Percentiles rank a stretch among this genome's conserved stretches.
These are phyloP conservation scores for Palloptera scutellata DNA, from an alignment of 2,888 invertebrate genomes.

Conservation along the genomic window DNA sequence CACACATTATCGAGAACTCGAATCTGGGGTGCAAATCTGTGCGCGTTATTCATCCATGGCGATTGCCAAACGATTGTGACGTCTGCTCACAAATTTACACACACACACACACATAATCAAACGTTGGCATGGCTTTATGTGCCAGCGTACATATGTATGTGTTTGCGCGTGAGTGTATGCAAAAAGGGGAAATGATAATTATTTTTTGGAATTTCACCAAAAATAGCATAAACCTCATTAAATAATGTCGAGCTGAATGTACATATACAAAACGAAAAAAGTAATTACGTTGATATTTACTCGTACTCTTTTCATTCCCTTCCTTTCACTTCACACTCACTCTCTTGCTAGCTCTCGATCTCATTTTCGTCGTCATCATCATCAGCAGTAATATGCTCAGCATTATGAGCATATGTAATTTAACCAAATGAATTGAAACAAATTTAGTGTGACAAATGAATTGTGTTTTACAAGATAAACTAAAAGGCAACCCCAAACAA, in stretches of 20 bases:
- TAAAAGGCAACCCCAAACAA: too few relatives aligned
- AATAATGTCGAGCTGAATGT: conserved; percentile 33
- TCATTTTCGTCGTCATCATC: not conserved
- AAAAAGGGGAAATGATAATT: conserved; percentile 55
- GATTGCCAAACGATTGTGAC: conserved; percentile 30
- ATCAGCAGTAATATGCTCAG: not conserved
- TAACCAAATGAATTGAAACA: conserved; percentile 61
- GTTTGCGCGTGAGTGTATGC: not conserved
- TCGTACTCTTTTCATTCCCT: not conserved
- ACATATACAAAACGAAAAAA: not conserved
- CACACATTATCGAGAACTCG: conserved; percentile 25
- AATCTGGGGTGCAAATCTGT: conserved; percentile 28
- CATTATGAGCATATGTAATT: conserved; percentile 45
- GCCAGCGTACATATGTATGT: not conserved
- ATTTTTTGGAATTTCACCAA: conserved; percentile 57
- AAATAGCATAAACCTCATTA: conserved; percentile 60
- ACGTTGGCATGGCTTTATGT: conserved; percentile 20
- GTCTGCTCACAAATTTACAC: conserved; percentile 17
- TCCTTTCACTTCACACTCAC: not conserved
- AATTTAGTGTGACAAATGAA: conserved; percentile 62
- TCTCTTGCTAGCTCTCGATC: not conserved
- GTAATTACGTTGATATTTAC: not conserved
- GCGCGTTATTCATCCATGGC: conserved; percentile 26
- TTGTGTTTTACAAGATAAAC: conserved; percentile 40
- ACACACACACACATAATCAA: conserved; percentile 1